phyloP scores from a whole-genome alignment of 2,113 vertebrate genomes.

The Xyliphius kryptos region DNA sequence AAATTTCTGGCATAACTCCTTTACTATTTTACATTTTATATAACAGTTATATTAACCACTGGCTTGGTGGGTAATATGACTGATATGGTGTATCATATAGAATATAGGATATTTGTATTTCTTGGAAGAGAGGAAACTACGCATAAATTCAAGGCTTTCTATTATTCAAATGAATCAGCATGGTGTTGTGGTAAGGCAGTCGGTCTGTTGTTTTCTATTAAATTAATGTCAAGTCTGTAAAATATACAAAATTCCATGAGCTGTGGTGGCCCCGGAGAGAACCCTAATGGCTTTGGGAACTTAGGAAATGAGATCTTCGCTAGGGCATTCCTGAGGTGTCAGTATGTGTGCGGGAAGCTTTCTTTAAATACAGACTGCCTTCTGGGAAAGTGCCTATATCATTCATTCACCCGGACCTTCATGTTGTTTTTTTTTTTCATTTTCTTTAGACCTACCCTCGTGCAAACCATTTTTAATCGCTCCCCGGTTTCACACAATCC shows the following conservation, averaged over 20 bases:
- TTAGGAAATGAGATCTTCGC: conserved; percentile 44
- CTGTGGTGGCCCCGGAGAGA: conserved; percentile 20
- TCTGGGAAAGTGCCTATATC: conserved; percentile 67
- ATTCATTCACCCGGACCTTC: conserved; percentile 51
- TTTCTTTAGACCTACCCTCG: conserved; percentile 41
- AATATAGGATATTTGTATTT: conserved; percentile 25
- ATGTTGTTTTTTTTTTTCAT: no score
- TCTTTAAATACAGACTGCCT: conserved; percentile 59
- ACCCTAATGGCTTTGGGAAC: conserved; percentile 28
- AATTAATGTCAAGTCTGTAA: conserved; percentile 37
- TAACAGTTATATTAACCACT: no score
- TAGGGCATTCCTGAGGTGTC: conserved; percentile 30
- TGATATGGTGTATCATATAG: conserved; percentile 23
- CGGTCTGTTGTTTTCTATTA: no score
- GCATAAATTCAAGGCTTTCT: conserved; percentile 20
- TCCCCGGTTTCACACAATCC: conserved; percentile 49
- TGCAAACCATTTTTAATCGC: no score
- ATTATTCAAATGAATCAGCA: conserved; percentile 30
- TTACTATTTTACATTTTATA: no score
- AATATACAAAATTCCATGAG: conserved; percentile 32
- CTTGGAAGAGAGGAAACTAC: conserved; percentile 27
- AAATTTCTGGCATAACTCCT: no score
- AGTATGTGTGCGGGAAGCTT: conserved; percentile 58
- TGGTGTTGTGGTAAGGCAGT: no score
- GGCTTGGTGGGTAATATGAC: no score